Evolutionary conservation across 2,113 vertebrate species (phyloP), one percentile per base, ranked within the genome.

Genomic region (Gymnorhina tibicen): DNA sequence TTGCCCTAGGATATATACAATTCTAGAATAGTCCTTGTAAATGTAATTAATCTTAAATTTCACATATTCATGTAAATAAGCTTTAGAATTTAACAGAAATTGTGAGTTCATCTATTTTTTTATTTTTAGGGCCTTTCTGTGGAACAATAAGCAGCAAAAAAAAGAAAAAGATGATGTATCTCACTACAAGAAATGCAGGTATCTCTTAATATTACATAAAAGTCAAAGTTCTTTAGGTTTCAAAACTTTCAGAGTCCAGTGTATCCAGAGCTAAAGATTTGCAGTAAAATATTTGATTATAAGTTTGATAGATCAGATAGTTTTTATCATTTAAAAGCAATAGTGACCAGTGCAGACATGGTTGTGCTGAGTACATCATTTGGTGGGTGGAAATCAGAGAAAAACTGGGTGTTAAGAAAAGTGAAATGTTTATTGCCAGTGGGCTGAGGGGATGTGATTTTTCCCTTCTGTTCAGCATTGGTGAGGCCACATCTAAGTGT

Each of bases 81-180:
- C 11, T 76, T 78, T 6, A 5, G 20, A 33, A 17, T 49, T 44
- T n/a, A 75, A 30, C 56, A 89, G 56, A 72, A 94, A 33, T 35
- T 7, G 16, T 37, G 17, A 73, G 5, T 85, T 94, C 70, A 47
- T 85, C 15, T 93, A 17, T 49, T 52, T 72, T 94, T 56, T 96
- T 72, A 37, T 96, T 80, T 97, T 59, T 85, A 99, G 99, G 99
- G 41, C 98, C 98, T 94, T 99, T 99, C 62, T 99, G 99, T 63
- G 99, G 99, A 93, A 99, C 98, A 74, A 96, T 98, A 97, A 98
- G 97, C 87, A 98, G 97, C 86, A 99, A 99, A 98, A 99, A 99
- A 97, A 99, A 99, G 98, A 99, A 99, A 96, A 99, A 99, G 97
- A 99, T 99, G 98, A 99, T 99, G 99, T 99, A 99, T 96, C 98